Conservation (phyloP, 1,140 invertebrate species). For the Calycopis cecrops region DNA sequence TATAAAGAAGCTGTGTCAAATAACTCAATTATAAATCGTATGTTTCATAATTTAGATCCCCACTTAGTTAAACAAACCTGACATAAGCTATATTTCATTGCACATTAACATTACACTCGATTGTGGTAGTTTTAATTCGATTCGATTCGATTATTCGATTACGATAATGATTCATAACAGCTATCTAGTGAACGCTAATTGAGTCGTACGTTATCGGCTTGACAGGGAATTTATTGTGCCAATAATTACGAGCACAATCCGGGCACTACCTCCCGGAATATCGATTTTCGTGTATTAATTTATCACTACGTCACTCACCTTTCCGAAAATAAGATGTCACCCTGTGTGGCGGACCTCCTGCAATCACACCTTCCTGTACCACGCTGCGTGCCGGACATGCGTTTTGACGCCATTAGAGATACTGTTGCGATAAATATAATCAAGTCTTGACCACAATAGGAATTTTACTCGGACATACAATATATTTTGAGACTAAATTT, state of each 20-base stretch:
- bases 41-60: too few species aligned
- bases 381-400: conserved; percentile 61
- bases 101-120: too few species aligned
- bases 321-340: conserved; percentile 55
- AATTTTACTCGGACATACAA: conserved; percentile 17
- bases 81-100: too few species aligned
- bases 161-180: too few species aligned
- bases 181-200: neutral
- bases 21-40: too few species aligned
- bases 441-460: conserved; percentile 60
- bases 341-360: conserved; percentile 60
- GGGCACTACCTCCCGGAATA: conserved; percentile 39
- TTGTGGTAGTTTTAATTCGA: too few species aligned
- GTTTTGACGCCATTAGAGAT: conserved; percentile 71
- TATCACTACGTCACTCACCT: conserved; percentile 53
- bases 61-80: too few species aligned
- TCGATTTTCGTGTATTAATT: conserved; percentile 43
- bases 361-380: conserved; percentile 62
- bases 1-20: too few species aligned
- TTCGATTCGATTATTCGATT: too few species aligned
- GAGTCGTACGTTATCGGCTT: conserved; percentile 5
- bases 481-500: conserved; percentile 17
- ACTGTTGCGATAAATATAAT: conserved; percentile 64
- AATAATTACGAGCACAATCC: neutral
- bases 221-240: conserved; percentile 6